These are phyloP conservation scores for Pterocles gutturalis DNA, from an alignment of 2,113 vertebrate species.

Conservation along the genomic window DNA sequence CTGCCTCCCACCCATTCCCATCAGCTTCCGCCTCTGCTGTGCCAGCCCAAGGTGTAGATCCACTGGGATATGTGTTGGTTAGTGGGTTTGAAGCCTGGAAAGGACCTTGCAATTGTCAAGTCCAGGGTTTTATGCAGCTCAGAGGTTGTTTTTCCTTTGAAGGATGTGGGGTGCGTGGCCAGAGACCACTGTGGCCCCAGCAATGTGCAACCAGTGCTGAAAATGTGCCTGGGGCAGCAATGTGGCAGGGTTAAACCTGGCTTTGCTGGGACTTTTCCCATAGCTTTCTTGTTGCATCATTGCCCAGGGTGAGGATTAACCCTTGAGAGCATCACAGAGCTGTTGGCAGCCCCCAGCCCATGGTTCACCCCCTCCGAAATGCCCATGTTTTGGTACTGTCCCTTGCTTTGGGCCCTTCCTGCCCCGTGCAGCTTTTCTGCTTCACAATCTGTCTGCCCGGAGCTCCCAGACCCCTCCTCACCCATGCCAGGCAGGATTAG, in stretches of 20 bases:
- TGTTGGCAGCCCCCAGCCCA: neutral
- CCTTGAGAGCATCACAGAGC: rapidly evolving
- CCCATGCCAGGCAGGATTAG: rapidly evolving
- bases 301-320: neutral
- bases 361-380: rapidly evolving
- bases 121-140: neutral
- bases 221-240: rapidly evolving
- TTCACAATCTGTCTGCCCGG: rapidly evolving
- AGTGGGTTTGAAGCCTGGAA: neutral
- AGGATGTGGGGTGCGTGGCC: rapidly evolving
- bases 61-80: neutral
- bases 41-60: neutral
- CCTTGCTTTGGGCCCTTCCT: neutral
- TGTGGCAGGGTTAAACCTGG: rapidly evolving
- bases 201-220: rapidly evolving
- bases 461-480: neutral
- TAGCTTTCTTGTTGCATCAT: neutral
- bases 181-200: neutral
- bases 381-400: rapidly evolving
- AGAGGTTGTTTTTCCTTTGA: neutral
- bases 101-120: rapidly evolving
- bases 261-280: neutral
- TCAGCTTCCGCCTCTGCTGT: neutral
- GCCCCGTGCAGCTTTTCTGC: rapidly evolving
- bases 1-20: neutral